Base-by-base conservation (phyloP, 2,113 vertebrate species). In the Anoplopoma fimbria region DNA sequence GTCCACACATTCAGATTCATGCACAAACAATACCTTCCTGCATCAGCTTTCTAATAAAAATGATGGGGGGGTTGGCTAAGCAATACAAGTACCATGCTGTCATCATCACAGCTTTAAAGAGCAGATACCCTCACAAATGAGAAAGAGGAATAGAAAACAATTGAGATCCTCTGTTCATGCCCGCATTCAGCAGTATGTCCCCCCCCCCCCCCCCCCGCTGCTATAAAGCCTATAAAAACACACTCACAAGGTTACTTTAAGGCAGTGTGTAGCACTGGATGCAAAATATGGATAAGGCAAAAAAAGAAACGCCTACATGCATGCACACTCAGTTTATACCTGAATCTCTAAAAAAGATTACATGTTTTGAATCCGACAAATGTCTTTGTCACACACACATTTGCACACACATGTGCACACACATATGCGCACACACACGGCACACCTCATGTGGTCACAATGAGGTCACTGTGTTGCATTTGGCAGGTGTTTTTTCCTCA, bases 71-170 rank as follows among this genome's bases (percentile, higher is more conserved):
- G 58, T 51, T 73, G 77, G 77, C 27, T 7, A 60, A 34, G 84
- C 34, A 60, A 47, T 67, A 77, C 71, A 40, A 67, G 71, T 21
- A 68, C 55, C 47, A 25, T 62, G 60, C 81, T 82, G 76, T 87
- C 85, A 89, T 88, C 77, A 76, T 86, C 75, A 34, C 69, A 79
- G 76, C 81, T 83, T 77, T 88, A 78, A 85, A 87, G 72, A 90
- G 69, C 81, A 90, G 86, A 89, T 85, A 82, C 74, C 40, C 85
- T 81, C 57, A 69, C 62, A 82, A 63, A 62, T 45, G 62, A 75
- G 15, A 67, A 49, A 8, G 31, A 81, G 71, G 69, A 57, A 33
- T 60, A 70, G 76, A 63, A 78, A 27, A 82, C 70, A 79, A 61
- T 68, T 73, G 25, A 77, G 83, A 71, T 75, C 47, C 25, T 71